phyloP scores from a whole-genome alignment of 2,888 invertebrate species.

The Oligia strigilis region DNA sequence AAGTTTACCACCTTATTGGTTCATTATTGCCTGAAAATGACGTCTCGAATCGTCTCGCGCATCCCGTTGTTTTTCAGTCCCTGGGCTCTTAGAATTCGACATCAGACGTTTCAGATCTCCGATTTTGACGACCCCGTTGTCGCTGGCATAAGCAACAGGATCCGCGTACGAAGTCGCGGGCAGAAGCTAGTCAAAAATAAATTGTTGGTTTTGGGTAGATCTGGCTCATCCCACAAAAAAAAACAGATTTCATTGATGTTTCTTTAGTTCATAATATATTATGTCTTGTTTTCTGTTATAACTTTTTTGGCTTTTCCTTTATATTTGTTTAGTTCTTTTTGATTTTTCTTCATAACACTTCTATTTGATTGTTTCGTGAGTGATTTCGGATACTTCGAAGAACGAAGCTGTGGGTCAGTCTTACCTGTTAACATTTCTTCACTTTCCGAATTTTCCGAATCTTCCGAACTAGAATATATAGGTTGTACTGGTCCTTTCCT shows the following conservation, averaged over 20 bases:
- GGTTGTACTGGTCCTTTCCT: no score
- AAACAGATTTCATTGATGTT: background rate
- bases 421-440: background rate
- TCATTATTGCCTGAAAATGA: no score
- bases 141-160: no score
- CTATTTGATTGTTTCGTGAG: background rate
- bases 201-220: background rate
- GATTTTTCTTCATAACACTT: background rate
- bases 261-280: background rate
- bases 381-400: background rate
- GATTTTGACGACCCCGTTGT: no score
- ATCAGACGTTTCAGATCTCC: no score
- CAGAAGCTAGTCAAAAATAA: background rate
- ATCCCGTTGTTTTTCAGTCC: no score
- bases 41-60: no score
- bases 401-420: background rate
- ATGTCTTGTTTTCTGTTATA: background rate
- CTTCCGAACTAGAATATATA: no score
- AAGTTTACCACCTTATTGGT: no score
- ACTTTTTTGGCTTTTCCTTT: conserved; percentile 19
- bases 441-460: background rate
- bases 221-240: background rate
- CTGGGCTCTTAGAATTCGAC: no score
- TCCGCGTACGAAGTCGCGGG: no score
- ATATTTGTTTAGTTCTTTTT: background rate